phyloP scores from a whole-genome alignment of 2,797 vertebrate genomes.

The Falco berigora region DNA sequence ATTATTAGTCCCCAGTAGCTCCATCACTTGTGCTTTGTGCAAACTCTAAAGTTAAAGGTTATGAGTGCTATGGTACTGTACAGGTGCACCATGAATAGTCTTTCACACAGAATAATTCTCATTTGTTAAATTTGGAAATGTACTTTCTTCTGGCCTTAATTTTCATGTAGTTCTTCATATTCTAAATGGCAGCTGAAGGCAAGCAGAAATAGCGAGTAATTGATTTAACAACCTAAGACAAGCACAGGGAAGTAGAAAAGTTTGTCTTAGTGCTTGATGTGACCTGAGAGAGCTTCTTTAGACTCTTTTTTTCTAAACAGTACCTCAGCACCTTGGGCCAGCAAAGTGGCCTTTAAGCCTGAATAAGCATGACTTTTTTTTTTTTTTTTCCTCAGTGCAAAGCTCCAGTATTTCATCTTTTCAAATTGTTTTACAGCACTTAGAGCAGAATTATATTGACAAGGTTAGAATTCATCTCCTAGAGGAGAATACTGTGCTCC shows the following conservation, averaged over 20 bases:
- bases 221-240: constrained; percentile 81
- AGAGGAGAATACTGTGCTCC: constrained; percentile 78
- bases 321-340: constrained; percentile 78
- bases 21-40: neutral
- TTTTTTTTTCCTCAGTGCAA: constrained; percentile 50
- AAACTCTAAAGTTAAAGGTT: constrained; percentile 48
- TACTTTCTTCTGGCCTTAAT: constrained; percentile 60
- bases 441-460: constrained; percentile 88
- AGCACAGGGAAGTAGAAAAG: constrained; percentile 75
- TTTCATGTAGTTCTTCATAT: constrained; percentile 49
- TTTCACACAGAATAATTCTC: constrained; percentile 57
- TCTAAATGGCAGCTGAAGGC: constrained; percentile 66
- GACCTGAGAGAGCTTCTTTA: constrained; percentile 76
- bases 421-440: constrained; percentile 78
- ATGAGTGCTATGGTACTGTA: neutral
- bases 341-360: constrained; percentile 89
- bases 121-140: constrained; percentile 62
- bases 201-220: constrained; percentile 67
- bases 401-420: constrained; percentile 75
- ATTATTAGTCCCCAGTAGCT: constrained; percentile 38
- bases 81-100: neutral
- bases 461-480: constrained; percentile 84
- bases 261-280: constrained; percentile 74
- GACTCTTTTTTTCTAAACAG: constrained; percentile 63
- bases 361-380: constrained; percentile 78